Evolutionary conservation across 2,113 vertebrate species (phyloP), one percentile per base, ranked within the genome.

Genomic region (Danionella cerebrum): DNA sequence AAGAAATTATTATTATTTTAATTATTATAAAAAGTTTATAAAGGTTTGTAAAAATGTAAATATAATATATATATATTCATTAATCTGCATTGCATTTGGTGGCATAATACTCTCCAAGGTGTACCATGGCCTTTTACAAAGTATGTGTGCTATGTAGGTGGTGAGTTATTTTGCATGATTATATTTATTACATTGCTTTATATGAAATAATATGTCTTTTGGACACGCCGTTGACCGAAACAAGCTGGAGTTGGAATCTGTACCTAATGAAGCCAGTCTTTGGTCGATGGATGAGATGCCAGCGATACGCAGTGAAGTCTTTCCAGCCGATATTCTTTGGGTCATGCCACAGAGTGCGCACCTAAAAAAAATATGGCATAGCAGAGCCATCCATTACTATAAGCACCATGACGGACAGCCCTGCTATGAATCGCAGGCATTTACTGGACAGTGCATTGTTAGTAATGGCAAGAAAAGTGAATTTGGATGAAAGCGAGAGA

Each of bases 251-350:
- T 14, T 12, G 7, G 25, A 64, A 5, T 21, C 35, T 55, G 0
- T 83, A 97, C 96, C 93, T 93, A 77, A 98, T 97, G 77, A 93
- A 93, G 27, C 96, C 96, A 0, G 95, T 97, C 84, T 92, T 96
- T 50, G 96, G 96, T 54, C 94, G 89, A 72, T 98, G 96, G 65
- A 89, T 90, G 36, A 98, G 92, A 76, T 98, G 96, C 91, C 95
- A 93, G 79, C 96, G 87, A 76, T 98, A 98, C 11, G 96, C 94
- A 0, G 94, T 97, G 76, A 85, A 98, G 83, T 94, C 94, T 75
- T 92, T 98, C 96, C 96, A 98, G 69, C 95, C 96, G 4, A 92
- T 87, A 67, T 96, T 95, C 75, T 92, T 95, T 68, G 95, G 93
- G 78, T 98, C 96, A 0, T 98, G 96, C 96, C 96, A 98, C 22